Conservation (phyloP, 1,140 invertebrate species). For the Ips typographus region DNA sequence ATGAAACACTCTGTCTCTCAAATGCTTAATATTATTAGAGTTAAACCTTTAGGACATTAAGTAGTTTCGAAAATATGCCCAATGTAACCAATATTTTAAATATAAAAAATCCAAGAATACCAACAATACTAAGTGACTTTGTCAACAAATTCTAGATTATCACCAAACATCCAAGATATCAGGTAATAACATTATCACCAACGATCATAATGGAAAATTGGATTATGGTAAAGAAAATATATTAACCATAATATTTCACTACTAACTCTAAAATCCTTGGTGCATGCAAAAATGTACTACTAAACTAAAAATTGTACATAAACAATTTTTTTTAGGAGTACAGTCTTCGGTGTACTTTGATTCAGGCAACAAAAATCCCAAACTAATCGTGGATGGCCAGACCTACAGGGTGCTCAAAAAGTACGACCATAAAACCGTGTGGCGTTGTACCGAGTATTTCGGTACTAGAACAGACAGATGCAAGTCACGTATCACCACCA, state of each 20-base stretch:
- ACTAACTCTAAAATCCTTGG: no score
- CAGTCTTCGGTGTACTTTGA: conserved; percentile 36
- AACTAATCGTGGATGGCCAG: conserved; percentile 41
- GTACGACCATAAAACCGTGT: conserved; percentile 37
- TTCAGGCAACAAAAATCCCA: conserved; percentile 41
- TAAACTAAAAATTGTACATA: no score
- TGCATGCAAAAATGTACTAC: no score
- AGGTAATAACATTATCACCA: no score
- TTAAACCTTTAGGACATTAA: not conserved
- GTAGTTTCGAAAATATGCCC: not conserved
- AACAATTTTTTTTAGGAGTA: conserved; percentile 14
- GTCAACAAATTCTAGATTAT: no score
- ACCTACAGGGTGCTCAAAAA: conserved; percentile 38
- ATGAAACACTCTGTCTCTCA: conserved; percentile 39
- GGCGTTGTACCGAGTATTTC: conserved; percentile 43
- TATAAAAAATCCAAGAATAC: no score
- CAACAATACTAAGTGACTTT: no score
- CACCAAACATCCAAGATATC: no score
- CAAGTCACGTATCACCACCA: conserved; percentile 40
- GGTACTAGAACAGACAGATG: conserved; percentile 37
- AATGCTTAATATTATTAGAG: conserved; percentile 39
- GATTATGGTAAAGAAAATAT: no score
- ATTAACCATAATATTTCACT: no score
- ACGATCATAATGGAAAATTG: no score
- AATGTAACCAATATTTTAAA: not conserved